Base-by-base conservation (phyloP, 2,888 invertebrate species). In the Drosophila gaucha region DNA sequence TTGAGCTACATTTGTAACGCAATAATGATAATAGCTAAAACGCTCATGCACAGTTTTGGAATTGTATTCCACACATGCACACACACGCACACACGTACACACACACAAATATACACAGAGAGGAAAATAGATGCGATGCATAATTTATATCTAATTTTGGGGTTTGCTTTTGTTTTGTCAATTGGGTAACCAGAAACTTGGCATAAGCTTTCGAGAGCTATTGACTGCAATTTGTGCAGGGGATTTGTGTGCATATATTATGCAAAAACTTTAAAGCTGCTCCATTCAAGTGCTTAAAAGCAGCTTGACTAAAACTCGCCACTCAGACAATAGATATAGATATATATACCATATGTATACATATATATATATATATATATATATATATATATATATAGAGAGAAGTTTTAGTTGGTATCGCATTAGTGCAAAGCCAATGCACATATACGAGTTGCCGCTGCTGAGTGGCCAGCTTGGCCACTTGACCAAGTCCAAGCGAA, bases 201-300 rank as follows among this genome's bases (percentile, higher is more conserved):
- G 71, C 65, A 57, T 80, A 82, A 85, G 85, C 80, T 66, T 57
- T 55, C 51, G 33, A 51, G 52, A 59, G 56, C 79, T 65, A 85
- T 85, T 85, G 85, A 80, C 85, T 78, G 79, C 85, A 80, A 78
- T 85, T 85, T 85, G 85, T 67, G 71, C 65, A 60, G 62, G 55
- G 77, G 60, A 76, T 84, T 78, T 80, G 63, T 76, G 50, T 79
- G 78, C 83, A 83, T 79, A 83, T 79, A 71, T 79, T 66, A 85
- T 80, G 78, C 67, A 80, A 70, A 82, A 78, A 70, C 67, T 71
- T 76, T 75, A 73, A 84, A 70, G 66, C 64, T 50, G 8, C 49
- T 30, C 62, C 10, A 57, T 59, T 75, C 56, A n/a, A 66, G 66
- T 60, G 57, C 44, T 56, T 54, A 66, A 80, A 74, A 78, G 80